Base-by-base conservation (phyloP, 2,113 vertebrate species). In the Smithornis capensis region DNA sequence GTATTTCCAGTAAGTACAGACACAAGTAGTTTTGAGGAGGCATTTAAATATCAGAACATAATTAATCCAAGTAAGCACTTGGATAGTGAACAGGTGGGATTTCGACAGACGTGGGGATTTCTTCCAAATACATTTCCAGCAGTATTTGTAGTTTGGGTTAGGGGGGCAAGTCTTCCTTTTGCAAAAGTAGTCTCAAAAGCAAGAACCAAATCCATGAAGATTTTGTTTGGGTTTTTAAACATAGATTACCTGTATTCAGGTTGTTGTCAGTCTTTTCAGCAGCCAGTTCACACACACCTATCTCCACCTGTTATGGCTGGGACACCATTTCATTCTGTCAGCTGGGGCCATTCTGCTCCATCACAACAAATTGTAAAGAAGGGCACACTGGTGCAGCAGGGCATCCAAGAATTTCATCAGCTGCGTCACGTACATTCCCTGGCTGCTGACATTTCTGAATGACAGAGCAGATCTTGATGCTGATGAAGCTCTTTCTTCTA, bases 91-190 rank as follows among this genome's bases (percentile, higher is more conserved):
- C 0, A 4, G n/a, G n/a, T 27, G 44, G 37, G 35, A n/a, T n/a
- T n/a, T n/a, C 5, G 11, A 21, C 19, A 65, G 35, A 38, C 4
- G 4, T 0, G 0, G 14, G 13, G 7, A 45, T 53, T 71, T 79
- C 38, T 70, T 67, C 47, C 65, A 78, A 65, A 74, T 23, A 27
- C 10, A 12, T 28, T 55, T 29, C 17, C 64, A 80, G 27, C 9
- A 68, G 6, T 4, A 50, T 16, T 13, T 60, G 33, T n/a, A 13
- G 17, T 10, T 74, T 31, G 28, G 6, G 19, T 7, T 40, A 23
- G 29, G 28, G 13, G 2, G 0, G 2, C 27, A 82, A 4, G 8
- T 28, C 59, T 38, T 62, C 35, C 16, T 38, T 62, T 38, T 38
- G 24, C 15, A 12, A 7, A 49, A 28, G 12, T n/a, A 68, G 62